These are phyloP conservation scores for Scaptomyza reducta DNA, from an alignment of 2,888 invertebrate genomes.

Conservation along the genomic window DNA sequence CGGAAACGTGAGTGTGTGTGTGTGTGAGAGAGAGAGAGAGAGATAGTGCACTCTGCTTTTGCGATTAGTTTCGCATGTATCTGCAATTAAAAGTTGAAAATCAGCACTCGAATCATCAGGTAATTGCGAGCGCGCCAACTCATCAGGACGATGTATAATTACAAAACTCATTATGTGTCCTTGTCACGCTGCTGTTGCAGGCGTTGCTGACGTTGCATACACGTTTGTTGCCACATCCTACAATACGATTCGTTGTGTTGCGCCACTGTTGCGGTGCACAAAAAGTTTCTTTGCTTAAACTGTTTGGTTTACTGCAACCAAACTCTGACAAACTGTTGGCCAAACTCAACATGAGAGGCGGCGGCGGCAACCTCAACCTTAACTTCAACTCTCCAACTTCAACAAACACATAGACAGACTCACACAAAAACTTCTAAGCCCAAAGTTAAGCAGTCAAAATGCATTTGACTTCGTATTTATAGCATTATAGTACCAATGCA, in stretches of 20 bases:
- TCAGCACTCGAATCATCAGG: conserved; percentile 56
- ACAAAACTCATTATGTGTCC: conserved; percentile 69
- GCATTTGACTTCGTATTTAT: conserved; percentile 66
- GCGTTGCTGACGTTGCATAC: not conserved
- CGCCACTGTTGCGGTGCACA: conserved; percentile 28
- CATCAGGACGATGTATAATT: conserved; percentile 56
- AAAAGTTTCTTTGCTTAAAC: conserved; percentile 59
- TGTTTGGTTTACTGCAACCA: conserved; percentile 57
- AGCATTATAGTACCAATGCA: conserved; percentile 29
- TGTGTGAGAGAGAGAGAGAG: not conserved
- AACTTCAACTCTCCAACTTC: conserved; percentile 11
- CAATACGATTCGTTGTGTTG: not conserved
- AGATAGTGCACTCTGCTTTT: not conserved
- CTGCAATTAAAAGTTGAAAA: conserved; percentile 76
- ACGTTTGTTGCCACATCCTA: conserved; percentile 27
- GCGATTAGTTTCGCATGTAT: conserved; percentile 56
- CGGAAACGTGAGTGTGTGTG: no score
- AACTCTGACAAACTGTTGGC: conserved; percentile 67
- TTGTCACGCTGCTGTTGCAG: conserved; percentile 10
- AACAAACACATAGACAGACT: conserved; percentile 18
- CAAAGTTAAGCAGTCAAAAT: conserved; percentile 77
- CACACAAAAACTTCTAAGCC: conserved; percentile 42
- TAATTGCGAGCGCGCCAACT: conserved; percentile 58
- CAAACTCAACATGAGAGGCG: conserved; percentile 55
- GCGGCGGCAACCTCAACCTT: conserved; percentile 2